Conservation (phyloP, 2,888 invertebrate genomes). For the Acrocyrtus sp. region DNA sequence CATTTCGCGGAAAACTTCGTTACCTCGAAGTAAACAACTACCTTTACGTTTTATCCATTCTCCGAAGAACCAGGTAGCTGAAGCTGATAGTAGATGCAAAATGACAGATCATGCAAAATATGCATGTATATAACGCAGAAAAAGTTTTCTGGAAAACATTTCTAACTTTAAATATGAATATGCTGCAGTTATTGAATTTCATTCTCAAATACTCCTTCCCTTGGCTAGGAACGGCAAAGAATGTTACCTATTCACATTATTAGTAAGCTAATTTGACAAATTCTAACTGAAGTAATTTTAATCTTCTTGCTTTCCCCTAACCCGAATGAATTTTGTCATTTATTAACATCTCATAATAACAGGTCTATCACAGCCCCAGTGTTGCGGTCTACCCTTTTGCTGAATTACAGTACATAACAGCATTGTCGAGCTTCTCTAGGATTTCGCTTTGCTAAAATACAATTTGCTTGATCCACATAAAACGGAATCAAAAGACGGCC, state of each 20-base stretch:
- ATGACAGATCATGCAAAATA: not conserved
- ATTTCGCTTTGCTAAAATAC: too few species aligned
- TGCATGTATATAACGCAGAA: not conserved
- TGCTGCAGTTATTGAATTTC: too few species aligned
- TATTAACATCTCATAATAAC: not conserved
- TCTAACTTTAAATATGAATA: not conserved
- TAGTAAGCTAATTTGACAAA: too few species aligned
- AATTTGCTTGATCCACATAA: too few species aligned
- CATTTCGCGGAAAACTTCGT: not conserved
- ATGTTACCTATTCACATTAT: too few species aligned
- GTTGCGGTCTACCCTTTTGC: too few species aligned
- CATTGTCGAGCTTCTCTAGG: not conserved
- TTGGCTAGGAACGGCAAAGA: too few species aligned
- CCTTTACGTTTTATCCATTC: not conserved
- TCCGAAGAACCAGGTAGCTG: not conserved
- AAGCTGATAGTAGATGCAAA: not conserved
- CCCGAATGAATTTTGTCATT: not conserved
- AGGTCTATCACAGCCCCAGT: too few species aligned
- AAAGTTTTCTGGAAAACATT: too few species aligned
- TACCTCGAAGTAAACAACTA: not conserved
- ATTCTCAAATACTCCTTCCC: too few species aligned
- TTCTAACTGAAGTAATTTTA: too few species aligned
- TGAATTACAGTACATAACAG: not conserved
- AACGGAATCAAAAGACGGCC: constrained; percentile 46
- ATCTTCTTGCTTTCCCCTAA: too few species aligned